Base-by-base conservation (phyloP, 1,140 invertebrate genomes). In the Neuroterus valhalla region DNA sequence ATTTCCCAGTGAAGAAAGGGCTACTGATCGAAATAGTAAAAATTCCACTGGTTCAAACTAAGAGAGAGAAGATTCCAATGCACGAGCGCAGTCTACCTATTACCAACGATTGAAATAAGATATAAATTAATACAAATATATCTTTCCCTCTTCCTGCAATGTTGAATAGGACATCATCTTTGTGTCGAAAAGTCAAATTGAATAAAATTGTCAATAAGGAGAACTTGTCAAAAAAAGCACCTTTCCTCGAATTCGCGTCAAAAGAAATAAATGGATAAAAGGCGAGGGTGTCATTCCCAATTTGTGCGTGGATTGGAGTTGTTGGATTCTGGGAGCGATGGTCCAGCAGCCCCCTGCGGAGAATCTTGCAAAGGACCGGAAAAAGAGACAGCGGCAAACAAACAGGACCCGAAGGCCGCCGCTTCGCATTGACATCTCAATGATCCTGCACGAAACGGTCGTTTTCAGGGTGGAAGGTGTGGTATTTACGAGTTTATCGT, bases 401-500 rank as follows among this genome's bases (percentile, higher is more conserved):
- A 71, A 68, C 66, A 68, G 48, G 21, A 44, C 42, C 48, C 17
- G 17, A 70, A 75, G 68, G 71, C 31, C 31, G 17, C 44, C 66
- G n/a, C 19, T 62, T 23, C 6, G 55, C 26, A 62, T 62, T 46
- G 67, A 68, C 71, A 73, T 71, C 71, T 55, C 50, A 68, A 44
- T 73, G 71, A 52, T 52, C 50, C 71, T 12, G 38, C 15, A 62
- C 55, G 55, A 62, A 62, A 62, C 38, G 66, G 52, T 68, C 69
- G 84, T 84, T 85, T 82, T 85, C 55, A 66, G 77, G 69, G 43
- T 78, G 66, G 68, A 46, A 70, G 78, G 66, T 70, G 66, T 67
- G 69, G 78, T 80, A 82, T 82, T 82, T 85, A 85, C 76, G 78
- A 72, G 70, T 66, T 62, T 62, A 80, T 81, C 77, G 71, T 31